These are phyloP conservation scores for Paratrypauchen microcephalus DNA, from an alignment of 2,797 vertebrate genomes.

Conservation along the genomic window DNA sequence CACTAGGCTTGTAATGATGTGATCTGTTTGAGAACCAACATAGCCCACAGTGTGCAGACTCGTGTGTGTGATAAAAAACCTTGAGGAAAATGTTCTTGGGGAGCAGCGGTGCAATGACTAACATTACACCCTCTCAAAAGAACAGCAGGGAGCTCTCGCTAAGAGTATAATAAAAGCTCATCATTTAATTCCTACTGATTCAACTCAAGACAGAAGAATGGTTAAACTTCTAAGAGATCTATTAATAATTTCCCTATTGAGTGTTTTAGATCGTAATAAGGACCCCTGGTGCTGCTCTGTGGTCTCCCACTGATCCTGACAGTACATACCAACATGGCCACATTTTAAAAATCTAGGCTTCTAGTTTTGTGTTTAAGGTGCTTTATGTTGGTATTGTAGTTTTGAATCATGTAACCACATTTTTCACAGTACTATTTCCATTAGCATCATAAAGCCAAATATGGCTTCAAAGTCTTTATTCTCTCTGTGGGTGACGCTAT, in stretches of 20 bases:
- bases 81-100: not conserved
- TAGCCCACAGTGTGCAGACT: not conserved
- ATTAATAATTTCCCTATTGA: not conserved
- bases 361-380: not conserved
- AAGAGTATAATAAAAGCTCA: not conserved
- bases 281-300: not conserved
- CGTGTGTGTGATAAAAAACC: not conserved
- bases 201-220: not conserved
- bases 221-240: not conserved
- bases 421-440: too few relatives aligned
- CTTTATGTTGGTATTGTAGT: too few relatives aligned
- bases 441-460: too few relatives aligned
- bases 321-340: too few relatives aligned
- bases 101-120: not conserved
- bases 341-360: not conserved
- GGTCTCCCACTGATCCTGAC: not conserved
- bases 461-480: not conserved
- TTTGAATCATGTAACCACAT: not conserved
- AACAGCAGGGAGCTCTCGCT: conserved; percentile 1
- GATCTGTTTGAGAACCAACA: not conserved
- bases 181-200: not conserved
- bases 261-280: not conserved
- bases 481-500: not conserved
- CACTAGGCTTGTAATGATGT: not conserved
- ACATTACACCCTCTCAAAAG: not conserved